Conservation (phyloP, 2,797 vertebrate species). For the Eutrigla gurnardus region DNA sequence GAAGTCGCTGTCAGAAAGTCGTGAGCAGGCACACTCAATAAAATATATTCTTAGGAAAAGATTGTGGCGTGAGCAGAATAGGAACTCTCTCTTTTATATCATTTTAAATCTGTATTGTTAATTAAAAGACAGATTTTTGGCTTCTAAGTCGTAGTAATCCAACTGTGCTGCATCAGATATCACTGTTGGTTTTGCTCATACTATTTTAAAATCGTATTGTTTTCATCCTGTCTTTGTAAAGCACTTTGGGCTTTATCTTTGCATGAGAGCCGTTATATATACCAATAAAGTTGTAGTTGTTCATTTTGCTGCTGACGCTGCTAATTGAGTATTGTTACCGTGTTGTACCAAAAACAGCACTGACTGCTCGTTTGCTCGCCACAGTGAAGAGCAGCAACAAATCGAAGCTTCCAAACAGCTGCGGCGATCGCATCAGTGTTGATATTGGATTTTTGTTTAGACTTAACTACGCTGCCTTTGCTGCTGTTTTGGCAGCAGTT, state of each 20-base stretch:
- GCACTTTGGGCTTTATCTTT: neutral
- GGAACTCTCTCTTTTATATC: no score
- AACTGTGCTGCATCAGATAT: neutral
- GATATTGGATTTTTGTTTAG: conserved; percentile 14
- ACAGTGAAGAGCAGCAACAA: neutral
- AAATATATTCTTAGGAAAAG: no score
- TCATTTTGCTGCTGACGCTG: neutral
- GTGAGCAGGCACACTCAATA: no score
- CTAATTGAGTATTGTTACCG: neutral
- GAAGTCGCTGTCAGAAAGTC: no score
- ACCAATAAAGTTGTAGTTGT: neutral
- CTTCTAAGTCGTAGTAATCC: no score
- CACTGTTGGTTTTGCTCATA: neutral
- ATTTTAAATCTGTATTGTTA: no score
- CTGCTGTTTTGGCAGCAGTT: conserved; percentile 1
- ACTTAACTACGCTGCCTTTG: neutral
- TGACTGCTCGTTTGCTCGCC: neutral
- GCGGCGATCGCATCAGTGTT: neutral
- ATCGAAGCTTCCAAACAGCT: neutral
- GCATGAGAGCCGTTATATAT: neutral
- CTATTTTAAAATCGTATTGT: neutral
- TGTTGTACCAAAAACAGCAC: neutral
- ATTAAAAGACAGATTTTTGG: no score
- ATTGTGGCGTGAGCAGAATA: no score
- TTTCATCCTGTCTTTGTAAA: neutral